Conservation (phyloP, 2,888 invertebrate species). For the Cephalotes varians region DNA sequence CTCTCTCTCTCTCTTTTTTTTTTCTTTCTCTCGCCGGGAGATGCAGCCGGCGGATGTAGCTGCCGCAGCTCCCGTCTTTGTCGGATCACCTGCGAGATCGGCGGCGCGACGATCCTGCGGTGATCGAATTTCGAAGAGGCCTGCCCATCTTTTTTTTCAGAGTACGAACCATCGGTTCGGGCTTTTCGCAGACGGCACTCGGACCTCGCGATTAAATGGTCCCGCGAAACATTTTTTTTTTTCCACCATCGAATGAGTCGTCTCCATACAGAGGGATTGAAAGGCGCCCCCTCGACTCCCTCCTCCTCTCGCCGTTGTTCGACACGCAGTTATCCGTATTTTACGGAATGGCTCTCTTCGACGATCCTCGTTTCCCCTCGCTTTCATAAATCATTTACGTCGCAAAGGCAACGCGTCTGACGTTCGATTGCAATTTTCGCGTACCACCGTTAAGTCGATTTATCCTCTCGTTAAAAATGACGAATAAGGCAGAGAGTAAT, state of each 20-base stretch:
- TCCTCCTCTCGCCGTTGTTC: conserved; percentile 17
- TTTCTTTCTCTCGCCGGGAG: neutral
- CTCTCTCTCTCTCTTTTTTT: neutral
- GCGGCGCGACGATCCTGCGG: neutral
- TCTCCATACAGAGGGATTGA: conserved; percentile 47
- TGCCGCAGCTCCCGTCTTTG: neutral
- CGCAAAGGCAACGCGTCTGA: conserved; percentile 23
- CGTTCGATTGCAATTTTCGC: conserved; percentile 46
- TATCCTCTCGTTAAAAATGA: conserved; percentile 6
- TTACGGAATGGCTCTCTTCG: conserved; percentile 39
- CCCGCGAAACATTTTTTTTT: conserved; percentile 32
- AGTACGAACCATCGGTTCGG: neutral
- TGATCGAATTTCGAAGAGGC: conserved; percentile 18
- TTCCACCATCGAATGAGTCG: conserved; percentile 31
- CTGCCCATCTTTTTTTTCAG: conserved; percentile 26
- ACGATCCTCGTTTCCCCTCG: conserved; percentile 21
- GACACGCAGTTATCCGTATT: conserved; percentile 50
- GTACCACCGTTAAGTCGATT: conserved; percentile 28
- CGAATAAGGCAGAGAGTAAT: neutral
- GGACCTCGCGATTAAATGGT: conserved; percentile 51
- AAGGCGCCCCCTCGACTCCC: conserved; percentile 3
- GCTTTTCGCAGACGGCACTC: conserved; percentile 40
- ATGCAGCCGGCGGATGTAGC: neutral
- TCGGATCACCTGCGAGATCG: conserved; percentile 47
- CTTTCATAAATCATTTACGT: conserved; percentile 50